Evolutionary conservation across 2,797 vertebrate species (phyloP).

Genomic region (Spatula versicolor): DNA sequence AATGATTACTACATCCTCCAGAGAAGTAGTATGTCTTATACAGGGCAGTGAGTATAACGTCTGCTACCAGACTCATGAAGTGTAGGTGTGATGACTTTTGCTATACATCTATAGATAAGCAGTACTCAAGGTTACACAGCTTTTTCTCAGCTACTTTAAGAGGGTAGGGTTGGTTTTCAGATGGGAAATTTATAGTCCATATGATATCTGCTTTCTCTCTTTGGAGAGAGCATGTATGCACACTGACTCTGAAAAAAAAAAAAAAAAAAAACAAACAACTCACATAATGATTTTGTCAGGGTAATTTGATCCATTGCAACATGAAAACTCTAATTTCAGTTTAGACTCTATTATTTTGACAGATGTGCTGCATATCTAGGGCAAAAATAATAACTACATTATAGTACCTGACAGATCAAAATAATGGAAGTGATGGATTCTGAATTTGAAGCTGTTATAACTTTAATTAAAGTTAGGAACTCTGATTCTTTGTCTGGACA

Average conservation of each 20-base stretch:
- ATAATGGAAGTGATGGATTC: not conserved
- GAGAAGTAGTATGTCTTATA: not conserved
- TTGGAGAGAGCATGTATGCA: rapidly evolving
- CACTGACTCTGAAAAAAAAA: not conserved
- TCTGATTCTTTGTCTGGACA: not conserved
- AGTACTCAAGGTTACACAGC: not conserved
- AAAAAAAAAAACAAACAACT: not conserved
- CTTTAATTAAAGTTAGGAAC: not conserved
- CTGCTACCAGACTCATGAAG: not conserved
- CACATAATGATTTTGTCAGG: not conserved
- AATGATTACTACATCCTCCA: not conserved
- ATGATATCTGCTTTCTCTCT: not conserved
- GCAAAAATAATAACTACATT: not conserved
- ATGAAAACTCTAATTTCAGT: not conserved
- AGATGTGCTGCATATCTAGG: not conserved
- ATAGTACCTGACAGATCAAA: not conserved
- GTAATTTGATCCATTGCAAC: not conserved
- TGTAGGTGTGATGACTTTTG: not conserved
- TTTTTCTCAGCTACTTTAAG: not conserved
- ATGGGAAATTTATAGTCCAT: not conserved
- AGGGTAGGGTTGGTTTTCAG: not conserved
- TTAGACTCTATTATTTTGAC: not conserved
- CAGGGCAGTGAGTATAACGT: not conserved
- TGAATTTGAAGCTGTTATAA: not conserved
- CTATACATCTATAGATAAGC: not conserved